A percentile compares a stretch with the other conserved stretches of the same genome.
Evolutionary conservation across 2,113 vertebrate species (phyloP).

Genomic region (Datnioides undecimradiatus): DNA sequence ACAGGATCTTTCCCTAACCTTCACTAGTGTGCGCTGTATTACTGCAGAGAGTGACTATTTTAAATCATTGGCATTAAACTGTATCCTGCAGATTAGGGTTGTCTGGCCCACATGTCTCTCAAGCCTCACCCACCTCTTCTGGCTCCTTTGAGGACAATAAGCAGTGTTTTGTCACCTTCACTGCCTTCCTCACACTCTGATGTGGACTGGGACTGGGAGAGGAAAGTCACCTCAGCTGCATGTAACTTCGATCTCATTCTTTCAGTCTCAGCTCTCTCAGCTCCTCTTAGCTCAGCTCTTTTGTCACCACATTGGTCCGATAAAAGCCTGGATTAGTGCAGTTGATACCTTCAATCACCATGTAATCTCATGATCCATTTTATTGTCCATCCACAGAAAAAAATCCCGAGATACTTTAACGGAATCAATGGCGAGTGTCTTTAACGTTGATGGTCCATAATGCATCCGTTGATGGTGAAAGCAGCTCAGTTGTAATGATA

Average conservation of each 20-base stretch:
- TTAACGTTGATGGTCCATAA: background rate
- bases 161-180: background rate
- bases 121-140: background rate
- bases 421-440: background rate
- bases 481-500: background rate
- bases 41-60: no score
- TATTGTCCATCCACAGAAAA: background rate
- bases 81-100: no score
- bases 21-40: no score
- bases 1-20: no score
- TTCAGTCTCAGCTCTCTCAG: background rate
- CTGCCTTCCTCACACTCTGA: constrained; percentile 4
- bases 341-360: background rate
- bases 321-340: background rate
- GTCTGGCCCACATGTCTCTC: no score
- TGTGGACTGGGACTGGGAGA: background rate
- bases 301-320: background rate
- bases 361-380: background rate
- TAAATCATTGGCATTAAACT: no score
- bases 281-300: constrained; percentile 17
- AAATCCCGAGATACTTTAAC: background rate
- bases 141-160: constrained; percentile 6
- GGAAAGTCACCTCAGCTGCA: constrained; percentile 19
- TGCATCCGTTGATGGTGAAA: background rate
- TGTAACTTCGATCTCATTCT: constrained; percentile 11